These are phyloP conservation scores for Sphaerodactylus townsendi DNA, from an alignment of 2,113 vertebrate genomes.

Conservation along the genomic window DNA sequence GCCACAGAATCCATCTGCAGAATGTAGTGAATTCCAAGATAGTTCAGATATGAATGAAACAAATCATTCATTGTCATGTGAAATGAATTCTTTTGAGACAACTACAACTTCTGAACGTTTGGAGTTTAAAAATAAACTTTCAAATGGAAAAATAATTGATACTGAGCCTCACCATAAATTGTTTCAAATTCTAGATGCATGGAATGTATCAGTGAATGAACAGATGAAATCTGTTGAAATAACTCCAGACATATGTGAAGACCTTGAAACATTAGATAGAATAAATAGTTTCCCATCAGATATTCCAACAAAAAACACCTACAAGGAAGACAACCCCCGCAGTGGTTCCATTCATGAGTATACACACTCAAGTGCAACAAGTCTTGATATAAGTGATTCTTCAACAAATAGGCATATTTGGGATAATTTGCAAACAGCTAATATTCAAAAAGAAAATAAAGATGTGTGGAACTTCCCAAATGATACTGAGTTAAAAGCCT, in stretches of 20 bases:
- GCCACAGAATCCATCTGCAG: slow-evolving; percentile 31
- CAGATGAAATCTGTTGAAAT: slow-evolving; percentile 69
- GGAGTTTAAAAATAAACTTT: slow-evolving; percentile 21
- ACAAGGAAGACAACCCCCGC: slow-evolving; percentile 71
- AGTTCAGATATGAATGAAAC: not conserved
- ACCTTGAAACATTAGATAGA: slow-evolving; percentile 45
- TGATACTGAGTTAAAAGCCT: slow-evolving; percentile 42
- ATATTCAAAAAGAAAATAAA: slow-evolving; percentile 21
- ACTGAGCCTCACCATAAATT: slow-evolving; percentile 45
- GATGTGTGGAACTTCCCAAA: slow-evolving; percentile 20
- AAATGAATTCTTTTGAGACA: slow-evolving; percentile 41
- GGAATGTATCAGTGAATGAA: slow-evolving; percentile 73
- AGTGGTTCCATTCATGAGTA: slow-evolving; percentile 81
- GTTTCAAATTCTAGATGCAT: slow-evolving; percentile 69
- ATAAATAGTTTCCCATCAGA: slow-evolving; percentile 41
- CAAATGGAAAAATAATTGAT: slow-evolving; percentile 15
- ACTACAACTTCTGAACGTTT: slow-evolving; percentile 43
- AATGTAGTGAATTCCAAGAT: slow-evolving; percentile 21
- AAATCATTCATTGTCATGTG: slow-evolving; percentile 39
- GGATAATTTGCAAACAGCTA: slow-evolving; percentile 49
- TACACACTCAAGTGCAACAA: slow-evolving; percentile 78
- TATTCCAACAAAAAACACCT: slow-evolving; percentile 49
- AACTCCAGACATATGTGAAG: slow-evolving; percentile 68
- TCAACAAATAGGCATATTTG: slow-evolving; percentile 61
- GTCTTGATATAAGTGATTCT: slow-evolving; percentile 75